phyloP scores from a whole-genome alignment of 2,888 invertebrate species.

The Thelaira solivaga region DNA sequence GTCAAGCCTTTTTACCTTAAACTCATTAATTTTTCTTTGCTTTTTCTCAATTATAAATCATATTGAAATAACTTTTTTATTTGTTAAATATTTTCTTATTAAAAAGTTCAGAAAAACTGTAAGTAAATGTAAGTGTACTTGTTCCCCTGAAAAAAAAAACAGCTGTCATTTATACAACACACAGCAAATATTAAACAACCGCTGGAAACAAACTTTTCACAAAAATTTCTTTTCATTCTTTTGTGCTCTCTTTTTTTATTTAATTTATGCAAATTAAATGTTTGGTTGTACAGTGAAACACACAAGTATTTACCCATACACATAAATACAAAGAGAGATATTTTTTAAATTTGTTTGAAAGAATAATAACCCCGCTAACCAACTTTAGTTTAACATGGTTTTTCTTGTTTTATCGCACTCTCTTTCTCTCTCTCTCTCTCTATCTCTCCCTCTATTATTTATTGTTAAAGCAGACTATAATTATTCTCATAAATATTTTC shows the following conservation, averaged over 20 bases:
- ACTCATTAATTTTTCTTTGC: slow-evolving; percentile 19
- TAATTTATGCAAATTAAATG: slow-evolving; percentile 65
- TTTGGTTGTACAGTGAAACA: slow-evolving; percentile 6
- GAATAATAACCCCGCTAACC: no score
- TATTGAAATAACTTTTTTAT: slow-evolving; percentile 21
- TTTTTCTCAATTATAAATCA: slow-evolving; percentile 2
- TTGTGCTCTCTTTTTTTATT: not conserved
- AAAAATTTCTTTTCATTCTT: slow-evolving; percentile 1
- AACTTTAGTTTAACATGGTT: no score
- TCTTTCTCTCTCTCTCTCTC: no score
- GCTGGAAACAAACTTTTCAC: slow-evolving; percentile 24
- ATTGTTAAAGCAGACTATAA: no score
- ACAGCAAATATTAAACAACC: slow-evolving; percentile 40
- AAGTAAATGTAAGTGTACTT: not conserved
- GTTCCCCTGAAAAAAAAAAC: slow-evolving; percentile 24
- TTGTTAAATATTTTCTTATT: slow-evolving; percentile 1
- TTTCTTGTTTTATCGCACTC: no score
- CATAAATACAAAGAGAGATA: not conserved
- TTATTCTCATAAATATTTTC: no score
- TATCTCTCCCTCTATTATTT: no score
- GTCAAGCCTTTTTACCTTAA: slow-evolving; percentile 33
- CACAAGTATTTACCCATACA: not conserved
- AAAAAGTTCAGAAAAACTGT: slow-evolving; percentile 24
- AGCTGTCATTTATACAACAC: slow-evolving; percentile 53
- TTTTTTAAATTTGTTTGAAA: no score